phyloP scores from a whole-genome alignment of 1,140 invertebrate genomes.

The Drosophila busckii region DNA sequence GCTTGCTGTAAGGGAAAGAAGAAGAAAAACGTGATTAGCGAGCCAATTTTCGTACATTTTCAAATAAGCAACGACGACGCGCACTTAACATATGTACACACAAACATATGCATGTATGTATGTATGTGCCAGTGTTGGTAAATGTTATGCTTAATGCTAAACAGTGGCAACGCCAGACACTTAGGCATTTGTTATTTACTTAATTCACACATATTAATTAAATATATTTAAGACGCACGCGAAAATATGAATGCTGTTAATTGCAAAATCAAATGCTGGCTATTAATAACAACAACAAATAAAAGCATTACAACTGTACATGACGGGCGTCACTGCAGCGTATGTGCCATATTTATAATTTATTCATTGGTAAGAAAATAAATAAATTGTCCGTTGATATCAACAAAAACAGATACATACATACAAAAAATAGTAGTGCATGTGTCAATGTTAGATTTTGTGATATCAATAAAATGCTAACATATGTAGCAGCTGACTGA shows the following conservation, averaged over 20 bases:
- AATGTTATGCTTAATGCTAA: conserved; percentile 6
- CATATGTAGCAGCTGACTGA: conserved; percentile 16
- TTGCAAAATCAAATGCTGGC: conserved; percentile 1
- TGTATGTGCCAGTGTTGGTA: conserved; percentile 29
- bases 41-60: too few relatives aligned
- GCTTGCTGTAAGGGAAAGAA: conserved; percentile 3
- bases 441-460: too few relatives aligned
- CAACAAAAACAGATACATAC: too few relatives aligned
- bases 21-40: background rate
- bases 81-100: conserved; percentile 23
- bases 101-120: too few relatives aligned
- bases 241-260: conserved; percentile 23
- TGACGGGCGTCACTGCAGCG: too few relatives aligned
- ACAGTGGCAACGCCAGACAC: conserved; percentile 40
- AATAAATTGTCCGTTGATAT: too few relatives aligned
- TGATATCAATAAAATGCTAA: conserved; percentile 32
- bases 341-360: too few relatives aligned
- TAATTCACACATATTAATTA: background rate
- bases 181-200: too few relatives aligned
- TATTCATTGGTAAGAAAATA: too few relatives aligned
- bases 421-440: too few relatives aligned
- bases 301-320: too few relatives aligned
- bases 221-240: background rate
- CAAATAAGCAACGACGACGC: conserved; percentile 17
- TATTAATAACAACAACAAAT: too few relatives aligned